Percentiles rank a stretch among this genome's conserved stretches.
Evolutionary conservation across 2,113 vertebrate genomes (phyloP).

Genomic region (Brachirus orientalis): DNA sequence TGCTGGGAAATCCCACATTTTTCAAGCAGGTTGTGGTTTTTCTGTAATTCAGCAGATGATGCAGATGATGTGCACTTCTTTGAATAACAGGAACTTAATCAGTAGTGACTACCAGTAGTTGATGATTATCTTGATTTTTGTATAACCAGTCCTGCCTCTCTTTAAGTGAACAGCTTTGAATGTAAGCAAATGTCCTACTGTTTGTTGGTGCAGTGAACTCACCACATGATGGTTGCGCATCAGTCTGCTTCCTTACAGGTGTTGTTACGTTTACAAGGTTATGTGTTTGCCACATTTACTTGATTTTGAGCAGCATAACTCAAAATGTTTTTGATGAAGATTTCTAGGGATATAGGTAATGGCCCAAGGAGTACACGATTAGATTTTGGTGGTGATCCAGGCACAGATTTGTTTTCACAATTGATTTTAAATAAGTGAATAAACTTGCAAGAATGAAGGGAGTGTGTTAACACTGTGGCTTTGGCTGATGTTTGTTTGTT

Average conservation of each 20-base stretch:
- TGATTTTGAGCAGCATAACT: no score
- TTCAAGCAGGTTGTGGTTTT: background rate
- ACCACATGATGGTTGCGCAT: background rate
- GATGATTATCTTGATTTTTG: background rate
- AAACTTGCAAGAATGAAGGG: no score
- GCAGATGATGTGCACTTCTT: background rate
- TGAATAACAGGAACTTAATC: background rate
- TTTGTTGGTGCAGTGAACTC: background rate
- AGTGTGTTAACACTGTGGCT: no score
- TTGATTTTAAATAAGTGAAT: no score
- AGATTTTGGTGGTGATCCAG: no score
- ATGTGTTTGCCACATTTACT: background rate
- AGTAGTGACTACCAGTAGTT: background rate
- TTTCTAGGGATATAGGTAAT: no score
- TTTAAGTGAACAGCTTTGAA: conserved; percentile 14
- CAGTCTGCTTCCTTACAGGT: background rate
- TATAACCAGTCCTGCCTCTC: background rate
- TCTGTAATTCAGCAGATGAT: background rate
- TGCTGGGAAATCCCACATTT: background rate
- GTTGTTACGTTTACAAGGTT: background rate
- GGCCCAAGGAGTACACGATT: no score
- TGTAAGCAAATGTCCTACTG: conserved; percentile 9
- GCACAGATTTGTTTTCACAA: no score
- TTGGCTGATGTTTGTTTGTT: no score
- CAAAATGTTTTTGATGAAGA: no score